These are phyloP conservation scores for Batillaria attramentaria DNA, from an alignment of 1,140 invertebrate genomes.

Conservation along the genomic window DNA sequence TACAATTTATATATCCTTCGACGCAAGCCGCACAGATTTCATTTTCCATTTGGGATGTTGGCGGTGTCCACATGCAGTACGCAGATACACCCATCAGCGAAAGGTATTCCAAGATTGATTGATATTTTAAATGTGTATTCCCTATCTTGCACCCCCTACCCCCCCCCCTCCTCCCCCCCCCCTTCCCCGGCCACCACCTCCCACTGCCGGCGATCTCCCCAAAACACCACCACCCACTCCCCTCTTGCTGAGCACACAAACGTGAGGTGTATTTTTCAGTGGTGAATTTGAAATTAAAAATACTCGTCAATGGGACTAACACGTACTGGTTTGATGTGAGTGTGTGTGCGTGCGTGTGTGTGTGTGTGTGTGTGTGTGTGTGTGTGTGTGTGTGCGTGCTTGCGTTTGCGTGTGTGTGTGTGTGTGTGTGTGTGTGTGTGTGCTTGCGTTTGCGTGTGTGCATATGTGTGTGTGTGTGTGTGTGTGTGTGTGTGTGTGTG, in stretches of 20 bases:
- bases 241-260: not conserved
- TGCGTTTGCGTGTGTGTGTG: slow-evolving; percentile 8
- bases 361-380: slow-evolving; percentile 20
- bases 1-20: not conserved
- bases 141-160: too few relatives aligned
- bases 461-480: slow-evolving; percentile 1
- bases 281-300: not conserved
- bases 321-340: not conserved
- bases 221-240: too few relatives aligned
- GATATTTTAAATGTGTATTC: too few relatives aligned
- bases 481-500: not conserved
- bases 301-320: not conserved
- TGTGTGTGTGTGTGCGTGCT: slow-evolving; percentile 9
- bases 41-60: too few relatives aligned
- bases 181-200: too few relatives aligned
- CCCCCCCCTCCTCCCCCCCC: too few relatives aligned
- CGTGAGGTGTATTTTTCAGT: not conserved
- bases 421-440: slow-evolving; percentile 15
- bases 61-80: too few relatives aligned
- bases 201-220: too few relatives aligned
- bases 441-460: not conserved
- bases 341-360: slow-evolving; percentile 9
- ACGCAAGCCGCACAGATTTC: too few relatives aligned
- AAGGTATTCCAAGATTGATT: too few relatives aligned
- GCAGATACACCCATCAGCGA: too few relatives aligned